Percentiles rank a stretch among this genome's conserved stretches.
These are phyloP conservation scores for Pandemis corylana DNA, from an alignment of 2,888 invertebrate species.

Conservation along the genomic window DNA sequence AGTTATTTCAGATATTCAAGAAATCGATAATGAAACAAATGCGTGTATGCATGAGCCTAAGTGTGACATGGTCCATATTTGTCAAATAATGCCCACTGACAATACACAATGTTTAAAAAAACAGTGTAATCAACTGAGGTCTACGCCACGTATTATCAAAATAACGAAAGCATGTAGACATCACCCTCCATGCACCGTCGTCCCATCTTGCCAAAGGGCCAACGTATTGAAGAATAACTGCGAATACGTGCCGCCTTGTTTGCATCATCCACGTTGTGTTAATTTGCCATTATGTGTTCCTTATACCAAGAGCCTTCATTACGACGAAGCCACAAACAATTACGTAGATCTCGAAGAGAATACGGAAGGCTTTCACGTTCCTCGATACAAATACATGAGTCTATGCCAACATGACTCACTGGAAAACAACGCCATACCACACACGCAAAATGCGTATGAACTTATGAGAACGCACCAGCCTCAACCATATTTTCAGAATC, in stretches of 20 bases:
- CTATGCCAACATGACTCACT: constrained; percentile 57
- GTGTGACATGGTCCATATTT: constrained; percentile 71
- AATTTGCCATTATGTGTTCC: constrained; percentile 76
- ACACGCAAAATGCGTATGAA: constrained; percentile 58
- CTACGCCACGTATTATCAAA: constrained; percentile 63
- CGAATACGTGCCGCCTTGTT: constrained; percentile 72
- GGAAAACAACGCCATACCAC: constrained; percentile 50
- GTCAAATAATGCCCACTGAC: constrained; percentile 68
- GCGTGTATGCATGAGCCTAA: constrained; percentile 66
- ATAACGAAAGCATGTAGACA: constrained; percentile 78
- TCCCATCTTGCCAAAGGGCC: constrained; percentile 74
- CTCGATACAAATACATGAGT: constrained; percentile 58
- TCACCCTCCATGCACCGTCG: constrained; percentile 76
- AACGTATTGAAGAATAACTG: constrained; percentile 73
- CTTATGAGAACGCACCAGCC: constrained; percentile 52
- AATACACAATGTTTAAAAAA: constrained; percentile 54
- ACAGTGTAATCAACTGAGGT: constrained; percentile 49
- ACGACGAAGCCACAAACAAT: constrained; percentile 58
- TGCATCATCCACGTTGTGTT: constrained; percentile 74
- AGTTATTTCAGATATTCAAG: constrained; percentile 48
- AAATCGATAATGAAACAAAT: constrained; percentile 51
- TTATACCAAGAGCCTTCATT: constrained; percentile 62
- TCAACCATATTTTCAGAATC: constrained; percentile 54
- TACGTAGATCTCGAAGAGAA: constrained; percentile 52
- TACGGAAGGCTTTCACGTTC: constrained; percentile 53